A percentile compares a stretch with the other conserved stretches of the same genome.
phyloP scores from a whole-genome alignment of 2,888 invertebrate genomes.

The Polydrusus tereticollis region DNA sequence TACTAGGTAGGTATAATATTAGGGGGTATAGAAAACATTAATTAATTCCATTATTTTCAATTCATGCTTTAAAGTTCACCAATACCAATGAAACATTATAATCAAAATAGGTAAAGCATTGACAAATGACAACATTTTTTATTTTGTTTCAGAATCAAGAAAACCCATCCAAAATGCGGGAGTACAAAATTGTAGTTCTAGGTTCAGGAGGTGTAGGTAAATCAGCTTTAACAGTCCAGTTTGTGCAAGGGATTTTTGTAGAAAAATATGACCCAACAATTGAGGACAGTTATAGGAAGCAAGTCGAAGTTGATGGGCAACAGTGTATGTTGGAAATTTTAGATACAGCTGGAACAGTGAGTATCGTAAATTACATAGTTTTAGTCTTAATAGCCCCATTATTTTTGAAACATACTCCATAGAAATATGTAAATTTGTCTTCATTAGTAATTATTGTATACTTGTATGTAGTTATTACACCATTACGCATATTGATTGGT shows the following conservation, averaged over 20 bases:
- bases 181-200: constrained; percentile 99
- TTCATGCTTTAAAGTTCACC: too few species aligned
- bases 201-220: constrained; percentile 99
- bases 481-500: not conserved
- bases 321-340: constrained; percentile 99
- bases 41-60: too few species aligned
- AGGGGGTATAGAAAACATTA: too few species aligned
- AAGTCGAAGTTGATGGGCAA: constrained; percentile 99
- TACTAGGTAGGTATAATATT: too few species aligned
- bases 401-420: too few species aligned
- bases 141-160: constrained; percentile 36
- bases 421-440: too few species aligned
- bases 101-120: not conserved
- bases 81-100: not conserved
- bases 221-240: constrained; percentile 97
- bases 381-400: too few species aligned
- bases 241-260: constrained; percentile 99
- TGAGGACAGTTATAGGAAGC: constrained; percentile 99
- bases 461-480: not conserved
- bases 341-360: constrained; percentile 98
- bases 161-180: constrained; percentile 82
- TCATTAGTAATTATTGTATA: too few species aligned
- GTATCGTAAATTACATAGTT: constrained; percentile 55
- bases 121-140: constrained; percentile 16
- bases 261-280: constrained; percentile 99